Evolutionary conservation across 2,888 invertebrate species (phyloP), one percentile per base, ranked within the genome.

Genomic region (Chalcis sispes): DNA sequence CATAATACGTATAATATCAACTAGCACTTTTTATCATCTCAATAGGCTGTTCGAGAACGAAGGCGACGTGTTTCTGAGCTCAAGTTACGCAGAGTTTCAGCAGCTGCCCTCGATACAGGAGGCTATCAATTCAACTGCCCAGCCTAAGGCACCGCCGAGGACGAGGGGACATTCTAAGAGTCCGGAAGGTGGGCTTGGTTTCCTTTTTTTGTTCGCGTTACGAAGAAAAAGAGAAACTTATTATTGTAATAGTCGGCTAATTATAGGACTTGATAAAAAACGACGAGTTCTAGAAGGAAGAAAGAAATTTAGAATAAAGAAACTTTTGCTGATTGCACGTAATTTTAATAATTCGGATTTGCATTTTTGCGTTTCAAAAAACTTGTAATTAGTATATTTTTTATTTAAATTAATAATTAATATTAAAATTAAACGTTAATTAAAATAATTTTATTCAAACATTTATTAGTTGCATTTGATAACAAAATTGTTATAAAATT

Each of bases 11-110:
- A n/a, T n/a, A n/a, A n/a, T n/a, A n/a, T n/a, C n/a, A n/a, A 15
- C 42, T 42, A 42, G 15, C 42, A 13, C 7, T 42, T n/a, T 2
- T 27, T 56, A 46, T 42, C 23, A 23, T 40, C 15, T 27, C 29
- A 20, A 97, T 87, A 85, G 88, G 77, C 90, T 98, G 50, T 98
- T 97, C 87, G 95, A 95, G 83, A 94, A 93, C 84, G 94, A 93
- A 83, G 89, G 89, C 23, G 93, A 93, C 64, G 94, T 94, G 27
- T 94, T 94, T 85, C 90, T 94, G 78, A 94, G 93, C 83, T 93
- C 93, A 81, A 93, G 93, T 81, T 91, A 94, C 81, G 93, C 91
- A 50, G 94, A 94, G 75, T 92, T 90, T 83, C 91, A 91, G 85
- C 92, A 91, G 73, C 86, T 92, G 77, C 92, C 92, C 67, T 90